These are phyloP conservation scores for Anas platyrhynchos DNA, from an alignment of 2,113 vertebrate genomes.

Conservation along the genomic window DNA sequence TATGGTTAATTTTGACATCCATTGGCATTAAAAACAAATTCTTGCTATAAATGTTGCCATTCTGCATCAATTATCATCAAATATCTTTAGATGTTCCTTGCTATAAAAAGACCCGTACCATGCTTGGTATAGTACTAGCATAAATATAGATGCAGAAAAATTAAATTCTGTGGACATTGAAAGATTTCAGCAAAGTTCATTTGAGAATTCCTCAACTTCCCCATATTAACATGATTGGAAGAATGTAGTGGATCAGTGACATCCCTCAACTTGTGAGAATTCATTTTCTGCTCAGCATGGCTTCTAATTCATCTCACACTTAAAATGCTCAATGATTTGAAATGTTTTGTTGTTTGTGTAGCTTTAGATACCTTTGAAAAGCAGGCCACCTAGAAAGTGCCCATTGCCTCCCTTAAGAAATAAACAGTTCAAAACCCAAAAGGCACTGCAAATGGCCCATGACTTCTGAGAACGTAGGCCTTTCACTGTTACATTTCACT, in stretches of 20 bases:
- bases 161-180: not conserved
- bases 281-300: not conserved
- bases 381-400: not conserved
- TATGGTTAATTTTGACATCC: not conserved
- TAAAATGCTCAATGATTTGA: not conserved
- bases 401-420: not conserved
- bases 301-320: not conserved
- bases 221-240: not conserved
- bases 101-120: not conserved
- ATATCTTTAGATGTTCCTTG: not conserved
- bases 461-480: not conserved
- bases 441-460: not conserved
- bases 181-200: not conserved
- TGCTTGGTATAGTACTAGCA: not conserved
- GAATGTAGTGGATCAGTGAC: not conserved
- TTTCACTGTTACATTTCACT: not conserved
- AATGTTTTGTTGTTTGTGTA: not conserved
- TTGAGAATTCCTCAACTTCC: not conserved
- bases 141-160: not conserved
- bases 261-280: not conserved
- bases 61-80: not conserved
- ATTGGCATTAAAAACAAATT: not conserved
- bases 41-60: not conserved
- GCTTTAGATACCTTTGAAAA: not conserved
- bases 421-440: not conserved